Conservation (phyloP, 2,888 invertebrate genomes). For the Dastarcus helophoroides region DNA sequence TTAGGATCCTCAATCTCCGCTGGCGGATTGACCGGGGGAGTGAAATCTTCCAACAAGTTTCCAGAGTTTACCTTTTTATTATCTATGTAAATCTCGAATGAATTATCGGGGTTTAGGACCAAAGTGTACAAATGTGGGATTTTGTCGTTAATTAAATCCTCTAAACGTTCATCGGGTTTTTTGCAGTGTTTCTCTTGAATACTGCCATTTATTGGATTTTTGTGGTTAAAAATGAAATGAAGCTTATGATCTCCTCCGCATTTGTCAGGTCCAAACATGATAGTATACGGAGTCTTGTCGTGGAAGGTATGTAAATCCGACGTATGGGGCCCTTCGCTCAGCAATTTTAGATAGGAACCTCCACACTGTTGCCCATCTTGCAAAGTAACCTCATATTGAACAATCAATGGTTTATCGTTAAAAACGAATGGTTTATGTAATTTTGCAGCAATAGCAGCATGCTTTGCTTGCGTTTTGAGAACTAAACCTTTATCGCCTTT, state of each 20-base stretch:
- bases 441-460: conserved; percentile 81
- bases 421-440: conserved; percentile 75
- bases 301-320: conserved; percentile 72
- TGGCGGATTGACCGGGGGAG: conserved; percentile 90
- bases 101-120: conserved; percentile 66
- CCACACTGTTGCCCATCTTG: conserved; percentile 98
- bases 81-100: conserved; percentile 73
- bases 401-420: conserved; percentile 66
- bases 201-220: conserved; percentile 81
- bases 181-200: conserved; percentile 93
- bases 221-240: conserved; percentile 87
- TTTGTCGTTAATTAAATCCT: conserved; percentile 85
- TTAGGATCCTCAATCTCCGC: conserved; percentile 86
- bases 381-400: conserved; percentile 83
- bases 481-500: conserved; percentile 75
- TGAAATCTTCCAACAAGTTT: conserved; percentile 70
- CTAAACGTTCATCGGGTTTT: conserved; percentile 73
- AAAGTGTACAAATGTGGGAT: conserved; percentile 81
- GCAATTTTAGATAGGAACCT: conserved; percentile 91
- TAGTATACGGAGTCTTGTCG: conserved; percentile 94
- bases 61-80: conserved; percentile 75
- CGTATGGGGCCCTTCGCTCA: conserved; percentile 58
- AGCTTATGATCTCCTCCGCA: conserved; percentile 94
- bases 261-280: conserved; percentile 99
- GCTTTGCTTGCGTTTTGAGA: conserved; percentile 88